Evolutionary conservation across 2,888 invertebrate species (phyloP), one percentile per base, ranked within the genome.

Genomic region (Macropis europaea): DNA sequence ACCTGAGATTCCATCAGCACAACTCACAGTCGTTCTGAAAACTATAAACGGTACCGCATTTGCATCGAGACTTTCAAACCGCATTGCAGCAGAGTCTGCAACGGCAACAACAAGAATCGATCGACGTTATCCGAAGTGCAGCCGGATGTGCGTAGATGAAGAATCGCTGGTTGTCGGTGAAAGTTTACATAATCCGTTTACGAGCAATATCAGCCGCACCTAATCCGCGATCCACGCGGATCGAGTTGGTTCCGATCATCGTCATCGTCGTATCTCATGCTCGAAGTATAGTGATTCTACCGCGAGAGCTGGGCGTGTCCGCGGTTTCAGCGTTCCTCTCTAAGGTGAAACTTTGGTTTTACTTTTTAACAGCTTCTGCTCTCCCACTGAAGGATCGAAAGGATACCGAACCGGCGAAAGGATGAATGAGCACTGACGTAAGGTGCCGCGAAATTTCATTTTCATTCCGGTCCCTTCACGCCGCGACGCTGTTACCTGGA

Each of bases 301-400:
- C 28, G 50, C 17, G 36, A n/a, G n/a, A n/a, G 13, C 45, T 64
- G 70, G 81, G 81, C 77, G 81, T 82, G 68, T n/a, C 68, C 34
- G 64, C 3, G 40, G 40, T 26, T 63, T 70, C 32, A 13, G 57
- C 70, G 71, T 67, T 52, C 43, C 40, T 50, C 48, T 52, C 59
- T 43, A 63, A 69, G 75, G 82, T 71, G 82, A 83, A 83, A 84
- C 77, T 76, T 68, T 74, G 76, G 75, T 83, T 83, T 83, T 83
- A 83, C 83, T 83, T 83, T 83, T 84, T 75, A 81, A 81, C 75
- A 61, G 69, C 62, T 50, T 52, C 52, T 47, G 26, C 43, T 43
- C 32, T 48, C 28, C 22, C 53, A 73, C 56, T 43, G 66, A 73
- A 79, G 76, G 76, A 81, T 76, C 74, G 73, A 80, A 71, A 82